phyloP scores from a whole-genome alignment of 2,113 vertebrate genomes.

The Odontophorus gujanensis region DNA sequence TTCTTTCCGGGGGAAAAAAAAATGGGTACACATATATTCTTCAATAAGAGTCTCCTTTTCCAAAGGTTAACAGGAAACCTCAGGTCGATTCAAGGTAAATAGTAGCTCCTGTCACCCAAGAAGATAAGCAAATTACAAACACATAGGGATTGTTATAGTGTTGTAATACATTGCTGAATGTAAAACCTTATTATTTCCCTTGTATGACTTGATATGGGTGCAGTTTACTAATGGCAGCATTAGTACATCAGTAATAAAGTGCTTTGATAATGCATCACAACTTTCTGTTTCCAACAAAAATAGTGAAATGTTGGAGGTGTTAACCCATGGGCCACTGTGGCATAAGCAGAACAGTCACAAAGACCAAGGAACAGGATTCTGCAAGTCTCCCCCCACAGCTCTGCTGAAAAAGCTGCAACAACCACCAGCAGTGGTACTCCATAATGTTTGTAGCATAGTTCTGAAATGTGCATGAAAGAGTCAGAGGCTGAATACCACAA shows the following conservation, averaged over 20 bases:
- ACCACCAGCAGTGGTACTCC: neutral
- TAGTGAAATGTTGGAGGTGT: neutral
- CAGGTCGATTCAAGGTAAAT: slow-evolving; percentile 6
- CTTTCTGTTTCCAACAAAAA: slow-evolving; percentile 31
- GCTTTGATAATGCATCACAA: slow-evolving; percentile 29
- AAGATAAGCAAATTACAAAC: slow-evolving; percentile 10
- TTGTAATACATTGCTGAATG: neutral
- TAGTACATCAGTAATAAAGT: neutral
- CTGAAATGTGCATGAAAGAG: neutral
- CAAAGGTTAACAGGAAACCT: slow-evolving; percentile 6
- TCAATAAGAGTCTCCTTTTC: neutral
- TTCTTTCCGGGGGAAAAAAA: slow-evolving; percentile 20
- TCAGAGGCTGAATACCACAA: neutral
- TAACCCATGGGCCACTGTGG: neutral
- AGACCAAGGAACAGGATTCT: neutral
- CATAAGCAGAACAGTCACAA: neutral
- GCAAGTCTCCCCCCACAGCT: neutral
- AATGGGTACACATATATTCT: neutral
- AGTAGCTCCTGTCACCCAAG: neutral
- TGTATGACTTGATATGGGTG: neutral
- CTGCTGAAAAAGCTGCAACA: neutral
- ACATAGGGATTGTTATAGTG: neutral
- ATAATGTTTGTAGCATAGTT: neutral
- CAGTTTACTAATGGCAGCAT: neutral
- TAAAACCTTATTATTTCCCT: slow-evolving; percentile 6